Evolutionary conservation across 2,797 vertebrate species (phyloP), one percentile per base, ranked within the genome.

Genomic region (Tenualosa thibaudeaui): DNA sequence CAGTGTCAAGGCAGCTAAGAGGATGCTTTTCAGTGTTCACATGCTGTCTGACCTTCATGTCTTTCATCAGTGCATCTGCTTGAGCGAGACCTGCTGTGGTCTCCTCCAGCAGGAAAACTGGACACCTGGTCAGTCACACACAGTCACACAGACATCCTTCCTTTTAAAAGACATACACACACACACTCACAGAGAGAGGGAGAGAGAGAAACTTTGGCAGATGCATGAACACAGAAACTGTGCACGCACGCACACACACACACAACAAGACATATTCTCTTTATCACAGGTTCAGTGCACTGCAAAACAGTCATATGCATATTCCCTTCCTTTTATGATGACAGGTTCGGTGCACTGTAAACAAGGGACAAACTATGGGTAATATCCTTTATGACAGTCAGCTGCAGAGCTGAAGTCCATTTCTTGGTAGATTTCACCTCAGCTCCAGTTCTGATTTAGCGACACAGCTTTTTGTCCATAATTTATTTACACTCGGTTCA

Each of bases 21-120:
- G 58, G 22, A 62, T n/a, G n/a, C 58, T 13, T 15, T 62, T 37
- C 13, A 13, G 3, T 71, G 17, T 43, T 9, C 46, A 78, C 22
- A 22, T 46, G 71, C 40, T 46, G 71, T 46, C 37, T 46, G 71
- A 78, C 71, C 71, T 78, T 78, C 71, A 43, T 78, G 40, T 43
- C 12, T 46, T 46, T 46, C 71, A 78, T 5, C 71, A 78, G 17
- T 40, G 46, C 19, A 40, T 46, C 40, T 78, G 37, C 40, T 8
- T 78, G 71, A 46, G 26, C 71, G 19, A 15, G 5, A 43, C 40
- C 71, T 78, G 71, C 71, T 43, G 17, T 40, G 6, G 2, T 22
- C 15, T 40, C 37, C 43, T 78, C 71, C 15, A 43, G 71, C 40
- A 19, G 17, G 15, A 40, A 46, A 46, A 46, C 17, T 22, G 26